A percentile compares a stretch with the other conserved stretches of the same genome.
Evolutionary conservation across 1,140 invertebrate genomes (phyloP).

Genomic region (Gryllus bimaculatus): DNA sequence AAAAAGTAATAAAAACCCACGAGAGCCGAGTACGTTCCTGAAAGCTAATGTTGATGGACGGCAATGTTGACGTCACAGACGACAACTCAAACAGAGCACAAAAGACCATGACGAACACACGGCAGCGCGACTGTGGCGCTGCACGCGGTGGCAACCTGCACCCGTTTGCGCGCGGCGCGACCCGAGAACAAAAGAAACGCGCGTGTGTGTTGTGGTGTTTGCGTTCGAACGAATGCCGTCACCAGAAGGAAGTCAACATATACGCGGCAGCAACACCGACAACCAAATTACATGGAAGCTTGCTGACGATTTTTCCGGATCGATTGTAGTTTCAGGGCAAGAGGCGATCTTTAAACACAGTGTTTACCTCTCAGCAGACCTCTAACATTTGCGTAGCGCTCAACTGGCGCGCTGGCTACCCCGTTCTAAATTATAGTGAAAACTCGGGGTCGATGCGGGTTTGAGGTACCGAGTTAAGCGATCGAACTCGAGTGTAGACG

Average conservation of each 20-base stretch:
- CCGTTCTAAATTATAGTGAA: background rate
- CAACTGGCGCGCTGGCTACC: background rate
- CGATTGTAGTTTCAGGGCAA: background rate
- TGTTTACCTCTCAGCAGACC: background rate
- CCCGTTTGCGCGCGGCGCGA: no score
- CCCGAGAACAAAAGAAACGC: no score
- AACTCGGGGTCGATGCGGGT: background rate
- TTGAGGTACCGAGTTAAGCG: background rate
- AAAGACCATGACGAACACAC: no score
- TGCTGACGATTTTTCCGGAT: background rate
- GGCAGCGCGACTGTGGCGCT: no score
- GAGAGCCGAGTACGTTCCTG: no score
- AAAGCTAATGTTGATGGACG: no score
- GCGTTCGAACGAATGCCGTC: background rate
- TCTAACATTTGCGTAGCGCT: background rate
- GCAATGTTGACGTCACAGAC: no score
- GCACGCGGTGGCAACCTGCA: no score
- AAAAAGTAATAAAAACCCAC: no score
- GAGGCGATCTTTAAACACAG: background rate
- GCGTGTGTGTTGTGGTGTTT: no score
- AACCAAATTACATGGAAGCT: background rate
- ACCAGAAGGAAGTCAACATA: background rate
- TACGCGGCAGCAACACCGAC: background rate
- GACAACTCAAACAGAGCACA: no score
- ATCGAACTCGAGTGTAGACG: background rate